phyloP scores from a whole-genome alignment of 2,888 invertebrate genomes.

The Desoria tigrina region DNA sequence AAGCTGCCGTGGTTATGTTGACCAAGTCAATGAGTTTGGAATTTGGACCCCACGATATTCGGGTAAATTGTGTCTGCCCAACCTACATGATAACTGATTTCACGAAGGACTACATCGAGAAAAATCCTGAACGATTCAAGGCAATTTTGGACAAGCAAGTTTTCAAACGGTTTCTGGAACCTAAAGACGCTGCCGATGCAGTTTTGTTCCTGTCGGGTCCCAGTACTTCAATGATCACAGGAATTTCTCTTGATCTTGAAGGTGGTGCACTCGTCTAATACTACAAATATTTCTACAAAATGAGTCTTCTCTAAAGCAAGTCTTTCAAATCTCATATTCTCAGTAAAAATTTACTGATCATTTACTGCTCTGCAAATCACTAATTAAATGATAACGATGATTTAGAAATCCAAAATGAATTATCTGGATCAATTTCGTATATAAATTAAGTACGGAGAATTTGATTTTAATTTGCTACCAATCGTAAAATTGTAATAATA shows the following conservation, averaged over 20 bases:
- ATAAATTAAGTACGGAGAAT: too few species aligned
- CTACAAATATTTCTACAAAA: neutral
- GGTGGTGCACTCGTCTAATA: conserved; percentile 8
- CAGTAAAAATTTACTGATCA: too few species aligned
- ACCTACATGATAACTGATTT: conserved; percentile 26
- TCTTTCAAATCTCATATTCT: too few species aligned
- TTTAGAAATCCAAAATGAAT: too few species aligned
- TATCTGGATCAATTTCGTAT: too few species aligned
- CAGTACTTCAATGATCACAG: conserved; percentile 23
- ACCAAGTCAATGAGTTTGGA: conserved; percentile 27
- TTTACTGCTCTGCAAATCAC: too few species aligned
- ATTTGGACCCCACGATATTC: conserved; percentile 17
- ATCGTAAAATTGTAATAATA: too few species aligned
- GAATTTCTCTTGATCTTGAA: conserved; percentile 18
- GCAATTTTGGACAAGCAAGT: conserved; percentile 16
- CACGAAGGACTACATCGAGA: conserved; percentile 22
- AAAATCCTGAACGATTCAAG: conserved; percentile 22
- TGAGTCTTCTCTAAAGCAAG: too few species aligned
- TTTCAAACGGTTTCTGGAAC: conserved; percentile 19
- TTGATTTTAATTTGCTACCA: too few species aligned
- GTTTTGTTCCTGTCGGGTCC: conserved; percentile 21
- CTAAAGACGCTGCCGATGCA: conserved; percentile 13
- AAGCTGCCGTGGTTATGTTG: conserved; percentile 23
- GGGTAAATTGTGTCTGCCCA: conserved; percentile 26
- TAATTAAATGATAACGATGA: too few species aligned